A percentile compares a stretch with the other conserved stretches of the same genome.
Evolutionary conservation across 2,113 vertebrate species (phyloP).

Genomic region (Equus quagga): DNA sequence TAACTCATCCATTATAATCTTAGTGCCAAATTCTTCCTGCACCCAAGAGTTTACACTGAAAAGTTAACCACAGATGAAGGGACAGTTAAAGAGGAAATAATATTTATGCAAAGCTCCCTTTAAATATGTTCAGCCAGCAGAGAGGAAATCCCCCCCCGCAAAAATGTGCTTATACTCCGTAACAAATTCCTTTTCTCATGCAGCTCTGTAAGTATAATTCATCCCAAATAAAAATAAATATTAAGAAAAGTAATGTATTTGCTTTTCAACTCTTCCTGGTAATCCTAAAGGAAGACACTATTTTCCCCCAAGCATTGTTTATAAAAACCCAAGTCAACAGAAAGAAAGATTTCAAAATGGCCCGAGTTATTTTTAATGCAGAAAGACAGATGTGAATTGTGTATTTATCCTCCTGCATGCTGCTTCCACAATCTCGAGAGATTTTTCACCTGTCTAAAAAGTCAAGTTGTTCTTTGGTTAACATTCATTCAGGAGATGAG

Average conservation of each 20-base stretch:
- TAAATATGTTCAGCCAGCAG: not conserved
- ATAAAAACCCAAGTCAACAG: not conserved
- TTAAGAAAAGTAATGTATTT: constrained; percentile 50
- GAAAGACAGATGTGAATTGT: not conserved
- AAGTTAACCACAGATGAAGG: not conserved
- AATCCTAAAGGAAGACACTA: not conserved
- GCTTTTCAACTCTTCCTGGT: not conserved
- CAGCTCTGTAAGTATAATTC: not conserved
- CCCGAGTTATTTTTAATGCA: constrained; percentile 57
- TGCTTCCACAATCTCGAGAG: constrained; percentile 57
- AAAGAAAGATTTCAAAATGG: constrained; percentile 44
- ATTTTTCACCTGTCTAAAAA: constrained; percentile 67
- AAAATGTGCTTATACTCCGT: not conserved
- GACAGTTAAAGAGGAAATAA: constrained; percentile 49
- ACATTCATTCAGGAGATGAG: constrained; percentile 22
- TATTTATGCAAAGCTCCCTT: constrained; percentile 27
- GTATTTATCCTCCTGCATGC: constrained; percentile 51
- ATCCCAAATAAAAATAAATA: constrained; percentile 51
- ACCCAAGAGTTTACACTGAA: not conserved
- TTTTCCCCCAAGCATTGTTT: not conserved
- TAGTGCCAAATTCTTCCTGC: constrained; percentile 27
- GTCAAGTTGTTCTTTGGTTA: constrained; percentile 76
- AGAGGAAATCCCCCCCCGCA: not conserved
- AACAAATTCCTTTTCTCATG: not conserved
- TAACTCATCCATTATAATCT: constrained; percentile 10